These are phyloP conservation scores for Vandiemenella viatica DNA, from an alignment of 2,888 invertebrate genomes.

Conservation along the genomic window DNA sequence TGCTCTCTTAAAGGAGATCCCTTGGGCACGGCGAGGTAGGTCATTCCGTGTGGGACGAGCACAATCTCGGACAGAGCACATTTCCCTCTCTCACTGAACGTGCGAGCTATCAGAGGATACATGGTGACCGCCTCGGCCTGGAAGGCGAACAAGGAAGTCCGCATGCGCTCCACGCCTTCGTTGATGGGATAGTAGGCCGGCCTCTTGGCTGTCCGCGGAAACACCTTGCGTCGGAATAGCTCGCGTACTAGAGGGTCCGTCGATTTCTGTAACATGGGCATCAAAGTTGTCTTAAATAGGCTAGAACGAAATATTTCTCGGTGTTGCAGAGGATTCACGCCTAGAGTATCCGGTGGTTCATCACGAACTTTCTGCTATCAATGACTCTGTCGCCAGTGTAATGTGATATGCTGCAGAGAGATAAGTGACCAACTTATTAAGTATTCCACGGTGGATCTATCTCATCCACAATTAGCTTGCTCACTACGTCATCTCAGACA, in stretches of 20 bases:
- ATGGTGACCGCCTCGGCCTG: slow-evolving; percentile 12
- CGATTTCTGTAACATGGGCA: slow-evolving; percentile 35
- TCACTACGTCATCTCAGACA: too few relatives aligned
- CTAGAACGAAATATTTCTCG: too few relatives aligned
- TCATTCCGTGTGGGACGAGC: not conserved
- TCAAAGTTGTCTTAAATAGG: too few relatives aligned
- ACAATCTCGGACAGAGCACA: slow-evolving; percentile 10
- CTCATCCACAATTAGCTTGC: too few relatives aligned
- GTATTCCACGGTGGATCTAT: too few relatives aligned
- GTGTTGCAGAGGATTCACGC: too few relatives aligned
- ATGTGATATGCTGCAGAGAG: too few relatives aligned
- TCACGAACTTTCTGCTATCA: too few relatives aligned
- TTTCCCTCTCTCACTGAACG: slow-evolving; percentile 8
- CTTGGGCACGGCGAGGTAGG: not conserved
- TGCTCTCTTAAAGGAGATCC: not conserved
- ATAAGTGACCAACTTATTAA: too few relatives aligned
- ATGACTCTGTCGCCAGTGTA: too few relatives aligned
- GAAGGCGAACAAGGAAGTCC: slow-evolving; percentile 8
- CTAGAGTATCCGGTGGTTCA: too few relatives aligned
- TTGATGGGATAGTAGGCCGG: slow-evolving; percentile 4
- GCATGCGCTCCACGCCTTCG: slow-evolving; percentile 9
- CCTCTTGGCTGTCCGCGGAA: not conserved
- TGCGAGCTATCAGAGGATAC: slow-evolving; percentile 7
- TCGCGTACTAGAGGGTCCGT: slow-evolving; percentile 45
- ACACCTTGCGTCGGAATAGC: slow-evolving; percentile 11